These are phyloP conservation scores for Thyatira batis DNA, from an alignment of 2,888 invertebrate genomes.

Conservation along the genomic window DNA sequence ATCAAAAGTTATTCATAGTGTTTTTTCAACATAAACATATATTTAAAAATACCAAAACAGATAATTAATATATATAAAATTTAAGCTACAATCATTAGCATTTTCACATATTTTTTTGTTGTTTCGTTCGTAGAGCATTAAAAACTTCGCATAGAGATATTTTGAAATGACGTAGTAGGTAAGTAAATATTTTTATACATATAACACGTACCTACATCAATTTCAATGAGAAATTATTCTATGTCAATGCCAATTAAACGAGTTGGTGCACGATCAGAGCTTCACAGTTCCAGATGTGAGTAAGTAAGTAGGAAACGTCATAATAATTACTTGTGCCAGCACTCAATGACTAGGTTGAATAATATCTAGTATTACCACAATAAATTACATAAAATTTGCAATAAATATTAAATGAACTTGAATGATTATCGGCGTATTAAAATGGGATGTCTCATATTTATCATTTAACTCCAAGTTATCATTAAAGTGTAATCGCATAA, in stretches of 20 bases:
- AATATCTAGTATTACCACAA: not conserved
- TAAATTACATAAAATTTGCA: constrained; percentile 2
- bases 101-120: too few relatives aligned
- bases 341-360: not conserved
- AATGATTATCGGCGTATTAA: constrained; percentile 1
- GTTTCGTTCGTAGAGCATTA: too few relatives aligned
- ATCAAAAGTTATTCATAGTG: too few relatives aligned
- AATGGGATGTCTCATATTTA: constrained; percentile 3
- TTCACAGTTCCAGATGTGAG: not conserved
- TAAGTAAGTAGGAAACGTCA: not conserved
- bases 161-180: too few relatives aligned
- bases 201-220: too few relatives aligned
- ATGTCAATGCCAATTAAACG: not conserved
- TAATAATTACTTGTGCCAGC: constrained; percentile 2
- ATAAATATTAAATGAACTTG: not conserved
- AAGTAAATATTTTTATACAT: too few relatives aligned
- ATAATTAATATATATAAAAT: too few relatives aligned
- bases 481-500: constrained; percentile 1
- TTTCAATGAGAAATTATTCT: not conserved
- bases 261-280: not conserved
- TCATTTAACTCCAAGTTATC: not conserved
- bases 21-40: too few relatives aligned
- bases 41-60: too few relatives aligned
- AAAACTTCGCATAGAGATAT: too few relatives aligned
- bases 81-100: too few relatives aligned